phyloP scores from a whole-genome alignment of 1,140 invertebrate genomes.

The Scaptomyza pallida region DNA sequence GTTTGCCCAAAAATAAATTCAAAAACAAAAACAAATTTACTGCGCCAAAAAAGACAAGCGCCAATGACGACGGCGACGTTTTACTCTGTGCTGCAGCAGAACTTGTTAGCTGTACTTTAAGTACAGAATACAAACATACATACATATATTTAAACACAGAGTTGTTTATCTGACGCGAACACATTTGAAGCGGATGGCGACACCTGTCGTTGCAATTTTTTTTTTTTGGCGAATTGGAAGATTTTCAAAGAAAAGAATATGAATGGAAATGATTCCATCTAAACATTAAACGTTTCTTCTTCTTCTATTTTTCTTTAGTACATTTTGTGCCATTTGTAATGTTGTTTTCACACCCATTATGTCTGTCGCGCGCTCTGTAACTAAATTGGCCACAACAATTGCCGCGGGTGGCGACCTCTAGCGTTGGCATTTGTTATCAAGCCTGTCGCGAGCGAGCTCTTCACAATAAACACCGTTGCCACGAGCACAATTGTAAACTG shows the following conservation, averaged over 20 bases:
- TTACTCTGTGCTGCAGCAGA: slow-evolving; percentile 35
- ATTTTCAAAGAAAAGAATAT: neutral
- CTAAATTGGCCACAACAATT: slow-evolving; percentile 31
- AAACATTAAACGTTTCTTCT: too few relatives aligned
- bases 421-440: slow-evolving; percentile 52
- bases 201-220: neutral
- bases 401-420: slow-evolving; percentile 39
- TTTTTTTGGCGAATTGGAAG: neutral
- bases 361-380: neutral
- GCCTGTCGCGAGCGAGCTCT: slow-evolving; percentile 4
- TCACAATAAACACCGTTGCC: slow-evolving; percentile 55
- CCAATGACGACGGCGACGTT: slow-evolving; percentile 42
- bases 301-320: neutral
- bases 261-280: too few relatives aligned
- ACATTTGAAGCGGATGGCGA: slow-evolving; percentile 35
- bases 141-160: neutral
- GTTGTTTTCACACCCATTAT: neutral
- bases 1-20: slow-evolving; percentile 57
- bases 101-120: slow-evolving; percentile 35
- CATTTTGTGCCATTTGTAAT: slow-evolving; percentile 8
- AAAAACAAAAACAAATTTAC: slow-evolving; percentile 41
- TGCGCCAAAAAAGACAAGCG: slow-evolving; percentile 43
- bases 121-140: slow-evolving; percentile 6
- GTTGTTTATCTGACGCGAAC: slow-evolving; percentile 23
- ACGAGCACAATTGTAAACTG: slow-evolving; percentile 62